phyloP scores from a whole-genome alignment of 2,113 vertebrate species.

The Rhea pennata region DNA sequence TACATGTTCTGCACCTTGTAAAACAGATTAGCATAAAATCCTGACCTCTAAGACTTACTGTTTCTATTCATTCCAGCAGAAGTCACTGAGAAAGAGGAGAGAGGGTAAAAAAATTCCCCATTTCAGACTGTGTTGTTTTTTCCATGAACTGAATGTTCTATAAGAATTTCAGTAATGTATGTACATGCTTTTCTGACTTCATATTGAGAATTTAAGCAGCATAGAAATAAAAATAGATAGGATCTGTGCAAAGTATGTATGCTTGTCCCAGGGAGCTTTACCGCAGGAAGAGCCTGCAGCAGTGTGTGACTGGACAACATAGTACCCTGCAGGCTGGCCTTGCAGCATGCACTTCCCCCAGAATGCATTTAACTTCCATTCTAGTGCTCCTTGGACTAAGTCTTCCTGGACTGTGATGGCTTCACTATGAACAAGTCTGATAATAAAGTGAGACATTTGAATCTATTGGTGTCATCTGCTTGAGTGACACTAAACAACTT shows the following conservation, averaged over 20 bases:
- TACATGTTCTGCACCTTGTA: not conserved
- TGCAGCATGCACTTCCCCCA: not conserved
- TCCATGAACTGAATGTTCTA: slow-evolving; percentile 53
- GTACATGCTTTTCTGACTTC: slow-evolving; percentile 47
- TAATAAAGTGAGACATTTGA: not conserved
- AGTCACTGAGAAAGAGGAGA: not conserved
- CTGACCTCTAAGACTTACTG: not conserved
- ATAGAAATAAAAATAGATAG: slow-evolving; percentile 80
- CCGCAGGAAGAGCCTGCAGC: not conserved
- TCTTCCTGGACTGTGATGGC: not conserved
- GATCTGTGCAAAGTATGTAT: slow-evolving; percentile 69
- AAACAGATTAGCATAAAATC: not conserved
- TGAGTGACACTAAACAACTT: not conserved
- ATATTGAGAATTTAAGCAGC: slow-evolving; percentile 59
- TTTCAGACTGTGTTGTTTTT: slow-evolving; percentile 31
- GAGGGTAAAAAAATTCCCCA: not conserved
- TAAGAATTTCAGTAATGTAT: slow-evolving; percentile 65
- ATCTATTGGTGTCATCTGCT: not conserved
- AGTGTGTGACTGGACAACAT: not conserved
- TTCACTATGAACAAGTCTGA: not conserved
- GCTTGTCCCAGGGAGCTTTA: not conserved
- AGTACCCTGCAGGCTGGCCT: not conserved
- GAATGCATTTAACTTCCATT: not conserved
- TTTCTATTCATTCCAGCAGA: slow-evolving; percentile 1
- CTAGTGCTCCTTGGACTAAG: not conserved